phyloP scores from a whole-genome alignment of 2,797 vertebrate genomes.

The Cygnus olor region DNA sequence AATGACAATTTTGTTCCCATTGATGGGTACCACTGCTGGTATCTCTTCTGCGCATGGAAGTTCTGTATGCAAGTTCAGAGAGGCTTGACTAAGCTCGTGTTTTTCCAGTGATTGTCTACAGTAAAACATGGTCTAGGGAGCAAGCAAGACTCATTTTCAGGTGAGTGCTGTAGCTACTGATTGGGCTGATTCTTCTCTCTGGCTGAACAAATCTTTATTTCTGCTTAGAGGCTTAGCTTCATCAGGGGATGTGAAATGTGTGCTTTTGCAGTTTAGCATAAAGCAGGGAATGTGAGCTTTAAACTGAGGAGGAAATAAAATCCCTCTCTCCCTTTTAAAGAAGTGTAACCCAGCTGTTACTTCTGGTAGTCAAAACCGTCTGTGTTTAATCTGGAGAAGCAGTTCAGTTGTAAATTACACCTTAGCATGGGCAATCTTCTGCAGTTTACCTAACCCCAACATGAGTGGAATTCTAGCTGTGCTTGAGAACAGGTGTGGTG shows the following conservation, averaged over 20 bases:
- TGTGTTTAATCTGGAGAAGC: background rate
- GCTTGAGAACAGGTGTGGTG: background rate
- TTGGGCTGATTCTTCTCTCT: background rate
- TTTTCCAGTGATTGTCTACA: background rate
- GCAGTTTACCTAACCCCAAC: background rate
- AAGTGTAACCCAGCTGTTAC: background rate
- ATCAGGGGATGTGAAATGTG: background rate
- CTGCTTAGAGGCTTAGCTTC: conserved; percentile 16
- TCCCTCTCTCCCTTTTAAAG: background rate
- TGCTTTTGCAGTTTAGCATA: conserved; percentile 7
- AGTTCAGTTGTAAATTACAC: background rate
- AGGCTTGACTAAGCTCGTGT: background rate
- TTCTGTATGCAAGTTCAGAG: background rate
- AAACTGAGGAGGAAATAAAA: conserved; percentile 21
- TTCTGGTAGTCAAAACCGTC: background rate
- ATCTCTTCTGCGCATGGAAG: background rate
- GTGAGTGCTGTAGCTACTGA: background rate
- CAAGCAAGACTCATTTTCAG: background rate
- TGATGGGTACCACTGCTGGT: background rate
- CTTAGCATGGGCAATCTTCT: background rate
- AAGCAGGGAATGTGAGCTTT: background rate
- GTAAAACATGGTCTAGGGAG: background rate
- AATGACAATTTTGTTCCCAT: background rate
- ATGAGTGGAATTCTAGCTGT: background rate
- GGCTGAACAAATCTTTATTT: background rate